Base-by-base conservation (phyloP, 2,888 invertebrate species). In the Oscheius sp. region DNA sequence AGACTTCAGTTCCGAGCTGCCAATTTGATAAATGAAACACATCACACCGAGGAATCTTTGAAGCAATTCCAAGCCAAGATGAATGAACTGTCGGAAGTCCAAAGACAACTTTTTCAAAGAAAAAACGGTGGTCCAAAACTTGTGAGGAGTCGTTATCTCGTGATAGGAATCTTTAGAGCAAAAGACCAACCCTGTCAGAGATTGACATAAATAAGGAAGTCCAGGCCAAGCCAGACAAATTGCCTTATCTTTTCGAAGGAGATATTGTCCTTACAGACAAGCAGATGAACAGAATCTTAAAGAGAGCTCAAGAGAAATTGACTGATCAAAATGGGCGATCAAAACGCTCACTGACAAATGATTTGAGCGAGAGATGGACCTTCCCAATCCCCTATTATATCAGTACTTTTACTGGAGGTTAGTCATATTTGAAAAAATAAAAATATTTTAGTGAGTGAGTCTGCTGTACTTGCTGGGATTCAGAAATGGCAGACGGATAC, bases 191-290 rank as follows among this genome's bases (percentile, higher is more conserved):
- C 17, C 12, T 42, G 42, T n/a, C n/a, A n/a, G n/a, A n/a, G n/a
- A n/a, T 42, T 42, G 4, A n/a, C n/a, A n/a, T n/a, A n/a, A 37
- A 57, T 20, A 8, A 57, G 20, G 23, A 15, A 8, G 12, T 37
- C 17, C 12, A 17, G 15, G 8, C 25, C 10, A 70, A 64, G 46
- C 82, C 82, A 10, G 78, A 79, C 17, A 65, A 78, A 27, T 67
- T 74, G 37, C 82, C 84, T 4, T 79, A 80, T 48, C 75, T 84
- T 27, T 84, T 82, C 64, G 82, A 84, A 72, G 84, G 84, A 67
- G 84, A 84, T 67, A 81, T 84, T 68, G 71, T 84, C 39, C 64
- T 84, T 20, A 84, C 79, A 1, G 69, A 74, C 45, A 73, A 77
- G 25, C 84, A 84, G 50, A 73, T 82, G 77, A 72, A 78, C 31